Evolutionary conservation across 2,797 vertebrate species (phyloP).

Genomic region (Protosalanx chinensis): DNA sequence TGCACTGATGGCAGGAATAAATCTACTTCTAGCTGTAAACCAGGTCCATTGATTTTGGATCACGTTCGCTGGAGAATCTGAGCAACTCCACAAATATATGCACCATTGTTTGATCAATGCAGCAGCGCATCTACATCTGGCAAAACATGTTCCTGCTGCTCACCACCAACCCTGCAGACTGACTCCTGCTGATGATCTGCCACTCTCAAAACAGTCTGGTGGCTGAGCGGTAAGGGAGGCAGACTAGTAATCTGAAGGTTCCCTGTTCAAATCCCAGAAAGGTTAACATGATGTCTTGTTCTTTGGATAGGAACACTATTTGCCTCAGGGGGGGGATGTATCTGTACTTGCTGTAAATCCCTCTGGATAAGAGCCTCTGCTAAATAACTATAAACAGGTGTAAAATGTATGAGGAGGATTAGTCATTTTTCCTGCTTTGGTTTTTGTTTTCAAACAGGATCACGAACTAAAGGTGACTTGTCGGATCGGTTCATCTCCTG

Average conservation of each 20-base stretch:
- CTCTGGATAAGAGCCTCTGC: too few species aligned
- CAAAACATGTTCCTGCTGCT: not conserved
- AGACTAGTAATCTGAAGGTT: too few species aligned
- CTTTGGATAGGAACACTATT: too few species aligned
- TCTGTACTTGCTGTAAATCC: too few species aligned
- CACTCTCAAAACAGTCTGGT: too few species aligned
- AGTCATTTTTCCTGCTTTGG: not conserved
- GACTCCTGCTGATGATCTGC: too few species aligned
- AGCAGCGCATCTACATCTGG: not conserved
- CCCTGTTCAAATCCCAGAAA: too few species aligned
- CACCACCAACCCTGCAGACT: not conserved
- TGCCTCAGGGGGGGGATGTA: too few species aligned
- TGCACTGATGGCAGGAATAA: not conserved
- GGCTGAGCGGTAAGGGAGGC: too few species aligned
- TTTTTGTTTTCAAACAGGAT: slow-evolving; percentile 6
- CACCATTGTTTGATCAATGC: slow-evolving; percentile 3
- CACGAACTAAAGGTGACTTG: not conserved
- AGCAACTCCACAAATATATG: slow-evolving; percentile 14
- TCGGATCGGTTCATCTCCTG: not conserved
- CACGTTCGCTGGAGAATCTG: slow-evolving; percentile 15
- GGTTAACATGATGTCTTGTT: too few species aligned
- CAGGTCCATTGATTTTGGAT: slow-evolving; percentile 4
- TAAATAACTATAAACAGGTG: too few species aligned
- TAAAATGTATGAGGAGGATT: too few species aligned
- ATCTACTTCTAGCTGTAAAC: not conserved